Conservation (phyloP, 2,797 vertebrate species). For the Anas georgica region DNA sequence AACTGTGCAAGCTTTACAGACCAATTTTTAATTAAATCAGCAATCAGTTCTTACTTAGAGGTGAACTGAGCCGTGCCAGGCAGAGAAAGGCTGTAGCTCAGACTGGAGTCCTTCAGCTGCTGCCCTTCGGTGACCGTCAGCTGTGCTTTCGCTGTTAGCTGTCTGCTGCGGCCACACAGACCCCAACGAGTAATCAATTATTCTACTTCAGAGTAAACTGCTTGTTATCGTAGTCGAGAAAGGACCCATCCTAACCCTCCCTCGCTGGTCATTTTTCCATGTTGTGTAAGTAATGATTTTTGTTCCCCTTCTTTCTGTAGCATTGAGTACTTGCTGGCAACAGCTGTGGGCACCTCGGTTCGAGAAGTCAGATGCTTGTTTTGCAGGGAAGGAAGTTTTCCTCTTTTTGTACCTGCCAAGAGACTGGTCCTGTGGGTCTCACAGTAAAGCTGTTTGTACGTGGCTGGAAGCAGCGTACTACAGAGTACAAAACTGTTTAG, state of each 20-base stretch:
- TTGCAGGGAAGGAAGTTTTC: neutral
- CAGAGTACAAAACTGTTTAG: neutral
- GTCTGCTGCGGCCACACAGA: neutral
- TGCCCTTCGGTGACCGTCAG: neutral
- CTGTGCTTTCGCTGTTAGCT: neutral
- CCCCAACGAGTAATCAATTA: neutral
- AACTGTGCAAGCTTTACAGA: neutral
- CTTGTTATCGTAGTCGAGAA: neutral
- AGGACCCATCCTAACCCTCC: neutral
- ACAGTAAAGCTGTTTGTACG: neutral
- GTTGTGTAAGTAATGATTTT: neutral
- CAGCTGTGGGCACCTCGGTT: neutral
- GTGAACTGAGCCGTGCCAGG: neutral
- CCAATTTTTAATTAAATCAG: neutral
- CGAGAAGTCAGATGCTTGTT: neutral
- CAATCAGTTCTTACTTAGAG: neutral
- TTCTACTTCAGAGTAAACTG: neutral
- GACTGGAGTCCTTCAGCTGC: neutral
- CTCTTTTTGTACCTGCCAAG: neutral
- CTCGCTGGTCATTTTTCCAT: neutral
- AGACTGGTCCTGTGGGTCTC: neutral
- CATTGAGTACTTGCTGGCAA: neutral
- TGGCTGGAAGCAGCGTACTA: neutral
- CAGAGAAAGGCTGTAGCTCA: neutral
- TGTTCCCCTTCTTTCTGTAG: neutral